phyloP scores from a whole-genome alignment of 2,888 invertebrate genomes.

The Ptilodon capucinus region DNA sequence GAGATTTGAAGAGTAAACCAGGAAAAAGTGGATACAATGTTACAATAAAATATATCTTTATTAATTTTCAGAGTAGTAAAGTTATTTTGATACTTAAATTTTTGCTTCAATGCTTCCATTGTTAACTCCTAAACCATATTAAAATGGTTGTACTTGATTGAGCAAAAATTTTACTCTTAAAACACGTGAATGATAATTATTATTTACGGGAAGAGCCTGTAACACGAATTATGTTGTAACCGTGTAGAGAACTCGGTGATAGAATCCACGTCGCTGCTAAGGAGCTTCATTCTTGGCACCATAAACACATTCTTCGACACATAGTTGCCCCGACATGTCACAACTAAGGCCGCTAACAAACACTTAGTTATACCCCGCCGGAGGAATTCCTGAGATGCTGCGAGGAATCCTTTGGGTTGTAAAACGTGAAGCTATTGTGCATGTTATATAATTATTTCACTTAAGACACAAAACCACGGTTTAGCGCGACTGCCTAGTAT shows the following conservation, averaged over 20 bases:
- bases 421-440: constrained; percentile 51
- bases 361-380: constrained; percentile 57
- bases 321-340: constrained; percentile 74
- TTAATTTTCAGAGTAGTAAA: background rate
- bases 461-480: constrained; percentile 58
- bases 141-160: background rate
- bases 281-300: constrained; percentile 76
- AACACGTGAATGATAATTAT: constrained; percentile 6
- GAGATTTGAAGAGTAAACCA: constrained; percentile 30
- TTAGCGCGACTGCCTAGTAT: constrained; percentile 51
- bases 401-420: constrained; percentile 60
- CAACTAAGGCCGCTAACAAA: constrained; percentile 68
- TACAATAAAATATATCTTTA: constrained; percentile 6
- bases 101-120: no score
- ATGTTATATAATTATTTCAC: constrained; percentile 63
- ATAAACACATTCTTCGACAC: constrained; percentile 81
- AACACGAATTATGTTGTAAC: constrained; percentile 39
- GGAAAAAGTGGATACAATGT: constrained; percentile 13
- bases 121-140: no score
- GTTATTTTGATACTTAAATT: no score
- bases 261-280: constrained; percentile 52
- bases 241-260: constrained; percentile 31
- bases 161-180: background rate
- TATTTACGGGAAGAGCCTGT: constrained; percentile 6
- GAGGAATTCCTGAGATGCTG: constrained; percentile 68